phyloP scores from a whole-genome alignment of 2,797 vertebrate genomes.

The Microcaecilia unicolor region DNA sequence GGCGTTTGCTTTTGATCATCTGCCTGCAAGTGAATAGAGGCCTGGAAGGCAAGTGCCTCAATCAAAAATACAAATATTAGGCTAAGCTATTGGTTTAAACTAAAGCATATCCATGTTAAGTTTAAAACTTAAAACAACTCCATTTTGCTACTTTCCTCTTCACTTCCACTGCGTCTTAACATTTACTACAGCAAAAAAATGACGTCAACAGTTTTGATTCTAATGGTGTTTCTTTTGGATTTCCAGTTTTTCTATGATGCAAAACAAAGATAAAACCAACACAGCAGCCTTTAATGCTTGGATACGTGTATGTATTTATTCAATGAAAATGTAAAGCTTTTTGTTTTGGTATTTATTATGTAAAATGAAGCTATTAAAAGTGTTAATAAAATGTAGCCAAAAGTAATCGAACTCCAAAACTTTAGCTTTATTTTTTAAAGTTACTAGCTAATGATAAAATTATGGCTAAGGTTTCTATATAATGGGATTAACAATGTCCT shows the following conservation, averaged over 20 bases:
- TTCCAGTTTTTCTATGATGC: slow-evolving; percentile 27
- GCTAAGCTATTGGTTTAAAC: too few relatives aligned
- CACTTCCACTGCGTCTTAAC: neutral
- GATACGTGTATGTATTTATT: slow-evolving; percentile 44
- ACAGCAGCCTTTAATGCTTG: slow-evolving; percentile 27
- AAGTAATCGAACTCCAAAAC: too few relatives aligned
- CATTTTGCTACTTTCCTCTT: neutral
- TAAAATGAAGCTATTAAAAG: slow-evolving; percentile 39
- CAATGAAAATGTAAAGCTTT: slow-evolving; percentile 40
- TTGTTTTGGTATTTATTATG: slow-evolving; percentile 66
- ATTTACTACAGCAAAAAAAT: too few relatives aligned
- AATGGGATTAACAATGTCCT: too few relatives aligned
- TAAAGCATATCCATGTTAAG: too few relatives aligned
- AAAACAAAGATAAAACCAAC: slow-evolving; percentile 18
- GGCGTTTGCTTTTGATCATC: too few relatives aligned
- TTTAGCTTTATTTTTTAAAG: neutral
- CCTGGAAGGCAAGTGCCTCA: too few relatives aligned
- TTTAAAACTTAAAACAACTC: neutral
- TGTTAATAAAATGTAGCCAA: slow-evolving; percentile 48
- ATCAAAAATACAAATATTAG: too few relatives aligned
- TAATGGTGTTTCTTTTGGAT: slow-evolving; percentile 12
- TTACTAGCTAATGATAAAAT: neutral
- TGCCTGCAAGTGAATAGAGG: too few relatives aligned
- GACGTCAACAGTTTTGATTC: too few relatives aligned
- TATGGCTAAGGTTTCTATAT: too few relatives aligned